Conservation (phyloP, 2,113 vertebrate genomes). For the Arizona elegans region DNA sequence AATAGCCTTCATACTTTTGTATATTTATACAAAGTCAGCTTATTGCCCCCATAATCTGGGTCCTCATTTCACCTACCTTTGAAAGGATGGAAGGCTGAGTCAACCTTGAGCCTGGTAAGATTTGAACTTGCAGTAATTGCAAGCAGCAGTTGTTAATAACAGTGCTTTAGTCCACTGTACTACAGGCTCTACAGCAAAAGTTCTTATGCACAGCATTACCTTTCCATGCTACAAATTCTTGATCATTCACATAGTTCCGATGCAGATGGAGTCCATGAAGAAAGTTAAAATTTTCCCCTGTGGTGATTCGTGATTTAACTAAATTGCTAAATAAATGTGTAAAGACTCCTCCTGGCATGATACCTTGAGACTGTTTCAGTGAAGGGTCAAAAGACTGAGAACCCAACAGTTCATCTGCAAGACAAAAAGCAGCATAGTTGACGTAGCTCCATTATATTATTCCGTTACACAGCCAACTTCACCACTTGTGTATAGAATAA, state of each 20-base stretch:
- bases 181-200: not conserved
- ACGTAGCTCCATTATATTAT: not conserved
- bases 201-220: slow-evolving; percentile 28
- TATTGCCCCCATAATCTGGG: no score
- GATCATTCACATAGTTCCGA: slow-evolving; percentile 45
- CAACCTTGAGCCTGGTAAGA: no score
- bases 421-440: not conserved
- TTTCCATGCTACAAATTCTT: slow-evolving; percentile 62
- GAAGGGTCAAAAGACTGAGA: slow-evolving; percentile 19
- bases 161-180: no score
- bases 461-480: not conserved
- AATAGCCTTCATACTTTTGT: no score
- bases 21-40: no score
- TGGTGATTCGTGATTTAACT: slow-evolving; percentile 57
- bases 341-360: slow-evolving; percentile 48
- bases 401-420: not conserved
- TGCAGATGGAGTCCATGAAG: slow-evolving; percentile 62
- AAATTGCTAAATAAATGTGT: slow-evolving; percentile 48
- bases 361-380: slow-evolving; percentile 33
- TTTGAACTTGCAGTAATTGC: no score
- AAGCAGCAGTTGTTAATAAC: no score
- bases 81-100: no score
- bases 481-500: not conserved
- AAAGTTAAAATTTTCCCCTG: slow-evolving; percentile 53
- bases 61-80: no score